Conservation (phyloP, 2,888 invertebrate genomes). For the Cantharis flavilabris region DNA sequence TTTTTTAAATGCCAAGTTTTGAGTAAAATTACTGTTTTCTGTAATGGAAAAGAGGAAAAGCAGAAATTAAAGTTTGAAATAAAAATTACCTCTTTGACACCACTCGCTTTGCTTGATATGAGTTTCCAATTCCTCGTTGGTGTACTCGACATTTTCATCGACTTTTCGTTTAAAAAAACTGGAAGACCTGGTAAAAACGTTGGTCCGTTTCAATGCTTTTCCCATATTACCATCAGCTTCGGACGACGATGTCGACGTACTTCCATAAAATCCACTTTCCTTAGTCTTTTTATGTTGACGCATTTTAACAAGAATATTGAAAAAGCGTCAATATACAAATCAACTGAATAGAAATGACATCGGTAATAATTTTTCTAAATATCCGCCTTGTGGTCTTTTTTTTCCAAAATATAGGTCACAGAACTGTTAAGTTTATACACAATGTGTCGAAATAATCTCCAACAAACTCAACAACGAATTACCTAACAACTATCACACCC, state of each 20-base stretch:
- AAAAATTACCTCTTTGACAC: neutral
- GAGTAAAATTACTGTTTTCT: neutral
- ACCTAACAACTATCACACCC: slow-evolving; percentile 4
- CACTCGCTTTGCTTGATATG: slow-evolving; percentile 39
- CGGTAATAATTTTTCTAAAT: neutral
- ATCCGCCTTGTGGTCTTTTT: neutral
- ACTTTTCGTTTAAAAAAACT: slow-evolving; percentile 38
- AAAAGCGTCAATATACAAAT: neutral
- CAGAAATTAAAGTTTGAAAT: too few relatives aligned
- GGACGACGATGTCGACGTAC: slow-evolving; percentile 68
- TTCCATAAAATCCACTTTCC: slow-evolving; percentile 86
- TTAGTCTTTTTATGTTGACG: slow-evolving; percentile 59
- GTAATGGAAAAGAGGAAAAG: neutral
- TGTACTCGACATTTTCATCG: slow-evolving; percentile 45
- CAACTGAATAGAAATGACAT: neutral
- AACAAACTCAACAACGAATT: slow-evolving; percentile 1
- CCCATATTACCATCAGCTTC: slow-evolving; percentile 56
- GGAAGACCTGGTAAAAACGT: slow-evolving; percentile 49
- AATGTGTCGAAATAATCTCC: slow-evolving; percentile 7
- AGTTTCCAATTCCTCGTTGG: slow-evolving; percentile 49
- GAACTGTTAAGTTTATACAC: slow-evolving; percentile 22
- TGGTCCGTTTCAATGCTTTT: slow-evolving; percentile 54
- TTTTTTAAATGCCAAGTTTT: neutral
- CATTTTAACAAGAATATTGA: slow-evolving; percentile 43
- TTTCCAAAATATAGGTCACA: slow-evolving; percentile 21